Conservation (phyloP, 2,797 vertebrate genomes). For the Hyperoplus immaculatus region DNA sequence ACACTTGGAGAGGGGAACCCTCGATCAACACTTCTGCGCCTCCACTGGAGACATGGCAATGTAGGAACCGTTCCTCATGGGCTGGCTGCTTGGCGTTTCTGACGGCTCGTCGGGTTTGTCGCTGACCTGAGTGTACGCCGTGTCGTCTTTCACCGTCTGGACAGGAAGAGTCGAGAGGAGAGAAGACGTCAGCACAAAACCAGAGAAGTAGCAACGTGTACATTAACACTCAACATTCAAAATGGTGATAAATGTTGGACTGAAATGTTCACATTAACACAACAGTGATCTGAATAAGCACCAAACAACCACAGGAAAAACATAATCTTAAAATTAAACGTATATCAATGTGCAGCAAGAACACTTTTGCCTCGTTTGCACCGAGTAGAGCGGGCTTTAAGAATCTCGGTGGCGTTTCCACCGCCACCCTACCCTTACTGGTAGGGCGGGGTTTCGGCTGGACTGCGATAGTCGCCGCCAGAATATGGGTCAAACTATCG, state of each 20-base stretch:
- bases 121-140: conserved; percentile 87
- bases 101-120: conserved; percentile 84
- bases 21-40: conserved; percentile 87
- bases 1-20: conserved; percentile 44
- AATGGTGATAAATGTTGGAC: conserved; percentile 51
- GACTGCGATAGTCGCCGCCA: no score
- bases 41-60: conserved; percentile 90
- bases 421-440: no score
- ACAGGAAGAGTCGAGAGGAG: conserved; percentile 1
- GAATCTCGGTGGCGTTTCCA: no score
- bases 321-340: conserved; percentile 33
- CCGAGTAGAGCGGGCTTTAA: no score
- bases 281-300: conserved; percentile 33
- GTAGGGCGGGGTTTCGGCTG: no score
- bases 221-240: conserved; percentile 24
- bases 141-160: conserved; percentile 87
- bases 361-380: conserved; percentile 1
- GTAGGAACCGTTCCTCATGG: conserved; percentile 85
- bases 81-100: conserved; percentile 78
- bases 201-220: neutral
- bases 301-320: conserved; percentile 38
- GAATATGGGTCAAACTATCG: no score
- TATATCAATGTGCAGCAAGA: conserved; percentile 49
- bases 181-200: conserved; percentile 33
- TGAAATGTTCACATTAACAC: conserved; percentile 62